Percentiles rank a stretch among this genome's conserved stretches.
Evolutionary conservation across 2,797 vertebrate genomes (phyloP).

Genomic region (Etheostoma perlongum): DNA sequence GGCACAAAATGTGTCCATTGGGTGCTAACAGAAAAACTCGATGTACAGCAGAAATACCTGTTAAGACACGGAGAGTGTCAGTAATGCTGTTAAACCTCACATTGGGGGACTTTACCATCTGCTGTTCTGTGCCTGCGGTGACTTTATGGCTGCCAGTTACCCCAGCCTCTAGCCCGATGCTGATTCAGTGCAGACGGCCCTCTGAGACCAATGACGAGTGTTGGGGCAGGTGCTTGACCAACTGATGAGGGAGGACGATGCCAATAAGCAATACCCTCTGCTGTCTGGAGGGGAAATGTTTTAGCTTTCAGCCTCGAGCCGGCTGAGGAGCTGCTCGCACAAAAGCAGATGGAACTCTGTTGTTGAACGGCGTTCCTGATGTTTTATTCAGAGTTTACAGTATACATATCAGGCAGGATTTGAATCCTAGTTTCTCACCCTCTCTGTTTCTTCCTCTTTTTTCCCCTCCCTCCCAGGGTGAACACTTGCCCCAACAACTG

Average conservation of each 20-base stretch:
- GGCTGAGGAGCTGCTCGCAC: background rate
- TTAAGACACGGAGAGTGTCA: background rate
- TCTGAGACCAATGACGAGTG: constrained; percentile 18
- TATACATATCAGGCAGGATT: background rate
- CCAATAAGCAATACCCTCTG: background rate
- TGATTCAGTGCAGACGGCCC: background rate
- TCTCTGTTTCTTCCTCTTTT: background rate
- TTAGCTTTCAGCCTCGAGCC: background rate
- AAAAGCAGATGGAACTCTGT: constrained; percentile 11
- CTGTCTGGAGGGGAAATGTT: constrained; percentile 15
- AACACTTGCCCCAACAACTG: constrained; percentile 95
- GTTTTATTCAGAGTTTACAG: constrained; percentile 34
- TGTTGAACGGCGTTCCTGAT: constrained; percentile 8
- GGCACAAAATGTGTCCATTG: background rate
- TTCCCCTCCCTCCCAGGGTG: constrained; percentile 79
- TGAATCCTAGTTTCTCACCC: background rate
- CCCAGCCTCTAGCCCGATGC: constrained; percentile 5
- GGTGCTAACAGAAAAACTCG: background rate
- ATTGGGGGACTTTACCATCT: constrained; percentile 20
- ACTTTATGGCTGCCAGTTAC: background rate
- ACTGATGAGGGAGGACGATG: background rate
- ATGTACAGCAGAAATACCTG: background rate
- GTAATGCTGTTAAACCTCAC: background rate
- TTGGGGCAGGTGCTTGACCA: constrained; percentile 11
- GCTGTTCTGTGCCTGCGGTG: constrained; percentile 17